phyloP scores from a whole-genome alignment of 2,797 vertebrate genomes.

The Typhlichthys eigenmanni region DNA sequence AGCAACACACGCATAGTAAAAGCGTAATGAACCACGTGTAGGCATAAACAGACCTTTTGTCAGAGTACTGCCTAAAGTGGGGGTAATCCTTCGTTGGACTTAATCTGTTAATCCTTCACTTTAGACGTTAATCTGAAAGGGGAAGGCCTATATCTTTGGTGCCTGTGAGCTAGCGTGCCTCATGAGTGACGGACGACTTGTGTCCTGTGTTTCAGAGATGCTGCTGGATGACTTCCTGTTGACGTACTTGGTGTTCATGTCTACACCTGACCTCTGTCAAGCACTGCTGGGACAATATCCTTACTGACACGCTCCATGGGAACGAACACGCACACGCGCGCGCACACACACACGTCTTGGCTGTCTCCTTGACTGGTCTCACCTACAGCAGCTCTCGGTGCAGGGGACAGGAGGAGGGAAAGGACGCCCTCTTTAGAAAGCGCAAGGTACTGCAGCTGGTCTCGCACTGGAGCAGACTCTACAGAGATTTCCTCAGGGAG shows the following conservation, averaged over 20 bases:
- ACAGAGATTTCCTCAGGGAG: constrained; percentile 93
- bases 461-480: constrained; percentile 93
- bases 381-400: constrained; percentile 93
- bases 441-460: constrained; percentile 94
- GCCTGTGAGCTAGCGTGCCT: background rate
- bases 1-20: background rate
- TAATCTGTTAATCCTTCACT: background rate
- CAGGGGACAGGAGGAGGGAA: constrained; percentile 88
- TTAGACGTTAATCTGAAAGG: background rate
- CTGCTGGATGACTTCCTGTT: constrained; percentile 96
- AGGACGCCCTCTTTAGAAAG: constrained; percentile 91
- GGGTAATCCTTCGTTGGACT: background rate
- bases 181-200: constrained; percentile 11
- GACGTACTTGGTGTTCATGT: constrained; percentile 98
- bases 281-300: constrained; percentile 98
- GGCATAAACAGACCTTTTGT: background rate
- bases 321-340: background rate
- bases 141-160: background rate
- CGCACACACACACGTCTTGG: background rate
- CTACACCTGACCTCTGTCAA: constrained; percentile 92
- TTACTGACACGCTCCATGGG: constrained; percentile 52
- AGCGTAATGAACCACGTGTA: background rate
- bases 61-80: too few relatives aligned
- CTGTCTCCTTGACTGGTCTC: constrained; percentile 67
- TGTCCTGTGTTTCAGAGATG: constrained; percentile 83